Base-by-base conservation (phyloP, 2,797 vertebrate species). In the Podarcis siculus region DNA sequence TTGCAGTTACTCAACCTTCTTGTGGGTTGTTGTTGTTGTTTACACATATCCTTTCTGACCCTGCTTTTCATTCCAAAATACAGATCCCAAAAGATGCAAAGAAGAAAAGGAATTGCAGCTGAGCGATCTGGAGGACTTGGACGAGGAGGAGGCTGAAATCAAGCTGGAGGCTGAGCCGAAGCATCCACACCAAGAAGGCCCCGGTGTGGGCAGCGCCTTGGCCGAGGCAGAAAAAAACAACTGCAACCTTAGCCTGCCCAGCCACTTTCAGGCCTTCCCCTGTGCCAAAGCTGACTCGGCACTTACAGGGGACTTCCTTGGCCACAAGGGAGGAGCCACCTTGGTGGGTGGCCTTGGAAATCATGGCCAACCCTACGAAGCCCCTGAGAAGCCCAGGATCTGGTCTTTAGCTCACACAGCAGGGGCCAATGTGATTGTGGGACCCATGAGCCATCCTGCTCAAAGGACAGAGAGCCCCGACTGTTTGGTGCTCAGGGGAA, bases 371-470 rank as follows among this genome's bases (percentile, higher is more conserved):
- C 97, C 97, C 86, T 98, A 97, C 82, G 97, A 98, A 42, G 89
- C 95, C 17, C 90, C 96, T 1, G 98, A 98, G 91, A 99, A 98
- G 91, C 98, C 98, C 27, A 96, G 98, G 94, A 99, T 99, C 96
- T 99, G 99, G 99, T 99, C 98, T 1, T 95, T 99, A 93, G 99
- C 98, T 27, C 98, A 97, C 75, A 99, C 98, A 0, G 99, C 98
- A 0, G 98, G 97, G 10, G 96, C 97, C 2, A 96, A 78, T 7
- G 95, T 97, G 85, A 95, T 97, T 69, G 94, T 97, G 89, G 96
- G 96, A 84, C 87, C 95, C 8, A 94, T 97, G 10, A 95, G 97
- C 42, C 90, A 93, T 49, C 87, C 94, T 25, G 95, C 97, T 87
- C 91, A 96, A 90, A 97, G 97, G 95, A 97, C 96, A 91, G 96